phyloP scores from a whole-genome alignment of 2,797 vertebrate genomes.

The Lepus oiostolus region DNA sequence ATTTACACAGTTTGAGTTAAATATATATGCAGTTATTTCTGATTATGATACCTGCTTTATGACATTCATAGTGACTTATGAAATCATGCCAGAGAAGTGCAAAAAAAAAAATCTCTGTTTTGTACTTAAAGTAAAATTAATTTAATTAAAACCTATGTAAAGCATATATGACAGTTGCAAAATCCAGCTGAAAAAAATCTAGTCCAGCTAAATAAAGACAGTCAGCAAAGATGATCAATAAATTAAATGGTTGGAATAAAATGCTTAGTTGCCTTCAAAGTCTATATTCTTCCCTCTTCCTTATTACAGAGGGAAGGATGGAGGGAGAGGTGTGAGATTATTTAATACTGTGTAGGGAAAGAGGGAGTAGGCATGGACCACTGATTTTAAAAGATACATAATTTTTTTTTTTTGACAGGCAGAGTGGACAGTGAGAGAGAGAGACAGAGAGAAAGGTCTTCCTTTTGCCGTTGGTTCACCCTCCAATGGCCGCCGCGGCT shows the following conservation, averaged over 20 bases:
- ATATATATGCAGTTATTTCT: slow-evolving; percentile 36
- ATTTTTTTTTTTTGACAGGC: no score
- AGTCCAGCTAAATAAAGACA: not conserved
- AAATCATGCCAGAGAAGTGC: not conserved
- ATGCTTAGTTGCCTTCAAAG: not conserved
- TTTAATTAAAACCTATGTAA: not conserved
- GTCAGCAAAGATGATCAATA: not conserved
- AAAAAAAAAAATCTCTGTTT: slow-evolving; percentile 10
- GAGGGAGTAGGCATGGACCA: not conserved
- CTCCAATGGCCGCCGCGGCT: no score
- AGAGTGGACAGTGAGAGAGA: no score
- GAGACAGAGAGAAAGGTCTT: no score
- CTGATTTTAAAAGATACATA: not conserved
- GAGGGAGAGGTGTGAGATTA: not conserved
- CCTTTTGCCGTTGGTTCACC: no score
- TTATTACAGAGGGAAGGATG: not conserved
- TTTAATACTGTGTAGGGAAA: not conserved
- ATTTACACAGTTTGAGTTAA: slow-evolving; percentile 26
- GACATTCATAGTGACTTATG: not conserved
- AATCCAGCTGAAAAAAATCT: not conserved
- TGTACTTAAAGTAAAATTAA: not conserved
- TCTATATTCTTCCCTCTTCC: not conserved
- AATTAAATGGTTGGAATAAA: not conserved
- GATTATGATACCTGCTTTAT: not conserved
- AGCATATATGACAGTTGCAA: not conserved